Conservation (phyloP, 2,797 vertebrate genomes). For the Caiman crocodilus region DNA sequence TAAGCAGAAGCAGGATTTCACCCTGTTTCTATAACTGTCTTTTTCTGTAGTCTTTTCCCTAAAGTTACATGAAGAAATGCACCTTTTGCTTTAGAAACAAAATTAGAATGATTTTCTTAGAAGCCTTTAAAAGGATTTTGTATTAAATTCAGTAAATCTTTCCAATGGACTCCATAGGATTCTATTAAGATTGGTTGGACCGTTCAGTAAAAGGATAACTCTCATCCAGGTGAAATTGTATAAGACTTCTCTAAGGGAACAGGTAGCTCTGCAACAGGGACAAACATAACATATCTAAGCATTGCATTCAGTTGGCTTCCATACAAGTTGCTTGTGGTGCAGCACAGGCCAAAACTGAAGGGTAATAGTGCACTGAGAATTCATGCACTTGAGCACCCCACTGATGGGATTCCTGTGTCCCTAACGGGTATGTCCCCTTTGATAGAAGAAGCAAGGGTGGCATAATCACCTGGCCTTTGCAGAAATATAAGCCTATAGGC, state of each 20-base stretch:
- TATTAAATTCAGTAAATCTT: background rate
- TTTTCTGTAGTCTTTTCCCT: too few species aligned
- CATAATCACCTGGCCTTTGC: background rate
- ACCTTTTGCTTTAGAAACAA: background rate
- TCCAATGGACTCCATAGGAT: background rate
- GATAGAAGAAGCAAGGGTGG: background rate
- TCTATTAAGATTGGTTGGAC: background rate
- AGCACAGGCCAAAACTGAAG: background rate
- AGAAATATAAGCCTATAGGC: background rate
- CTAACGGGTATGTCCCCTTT: background rate
- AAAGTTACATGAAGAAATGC: background rate
- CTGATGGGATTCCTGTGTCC: background rate
- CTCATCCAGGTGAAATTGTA: background rate
- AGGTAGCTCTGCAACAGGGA: background rate
- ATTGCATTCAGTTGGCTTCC: background rate
- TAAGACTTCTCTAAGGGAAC: background rate
- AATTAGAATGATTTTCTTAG: background rate
- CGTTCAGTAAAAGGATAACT: background rate
- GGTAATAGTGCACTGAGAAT: background rate
- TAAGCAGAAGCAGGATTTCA: background rate
- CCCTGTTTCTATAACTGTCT: too few species aligned
- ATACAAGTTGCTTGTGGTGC: background rate
- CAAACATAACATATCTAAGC: background rate
- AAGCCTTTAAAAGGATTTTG: background rate
- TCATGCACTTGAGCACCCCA: background rate